These are phyloP conservation scores for Podarcis lilfordi DNA, from an alignment of 2,797 vertebrate genomes.

Conservation along the genomic window DNA sequence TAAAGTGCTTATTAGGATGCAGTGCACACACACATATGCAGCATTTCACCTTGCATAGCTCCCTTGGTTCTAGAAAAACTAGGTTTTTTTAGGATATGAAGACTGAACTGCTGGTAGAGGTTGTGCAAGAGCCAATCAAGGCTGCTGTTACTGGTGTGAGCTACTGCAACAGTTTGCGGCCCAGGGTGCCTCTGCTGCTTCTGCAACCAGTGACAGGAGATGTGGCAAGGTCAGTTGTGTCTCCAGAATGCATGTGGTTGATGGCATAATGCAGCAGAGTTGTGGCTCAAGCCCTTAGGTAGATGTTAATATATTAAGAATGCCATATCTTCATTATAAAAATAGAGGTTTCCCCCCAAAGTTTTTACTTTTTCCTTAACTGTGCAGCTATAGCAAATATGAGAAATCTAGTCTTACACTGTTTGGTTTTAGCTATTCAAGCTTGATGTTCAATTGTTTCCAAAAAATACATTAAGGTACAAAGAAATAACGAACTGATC, in stretches of 20 bases:
- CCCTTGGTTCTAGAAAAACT: background rate
- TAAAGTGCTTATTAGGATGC: conserved; percentile 75
- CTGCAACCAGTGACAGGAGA: background rate
- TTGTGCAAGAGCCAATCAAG: background rate
- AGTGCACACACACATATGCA: background rate
- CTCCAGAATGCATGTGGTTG: background rate
- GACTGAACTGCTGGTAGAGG: background rate
- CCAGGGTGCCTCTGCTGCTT: no score
- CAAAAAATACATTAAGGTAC: background rate
- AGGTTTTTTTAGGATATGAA: background rate
- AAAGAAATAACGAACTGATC: background rate
- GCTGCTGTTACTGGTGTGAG: background rate
- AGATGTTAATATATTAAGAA: conserved; percentile 35
- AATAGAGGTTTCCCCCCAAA: conserved; percentile 62
- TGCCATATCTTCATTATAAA: conserved; percentile 69
- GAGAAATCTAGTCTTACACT: background rate
- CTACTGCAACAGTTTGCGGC: background rate
- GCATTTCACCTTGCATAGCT: background rate
- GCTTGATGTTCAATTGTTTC: background rate
- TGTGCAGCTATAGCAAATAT: background rate
- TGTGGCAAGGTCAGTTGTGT: background rate
- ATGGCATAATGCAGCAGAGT: background rate
- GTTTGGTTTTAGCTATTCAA: conserved; percentile 7
- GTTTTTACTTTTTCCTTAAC: background rate
- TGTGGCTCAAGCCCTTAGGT: background rate